A percentile compares a stretch with the other conserved stretches of the same genome.
Conservation (phyloP, 2,888 invertebrate genomes). For the Tuta absoluta region DNA sequence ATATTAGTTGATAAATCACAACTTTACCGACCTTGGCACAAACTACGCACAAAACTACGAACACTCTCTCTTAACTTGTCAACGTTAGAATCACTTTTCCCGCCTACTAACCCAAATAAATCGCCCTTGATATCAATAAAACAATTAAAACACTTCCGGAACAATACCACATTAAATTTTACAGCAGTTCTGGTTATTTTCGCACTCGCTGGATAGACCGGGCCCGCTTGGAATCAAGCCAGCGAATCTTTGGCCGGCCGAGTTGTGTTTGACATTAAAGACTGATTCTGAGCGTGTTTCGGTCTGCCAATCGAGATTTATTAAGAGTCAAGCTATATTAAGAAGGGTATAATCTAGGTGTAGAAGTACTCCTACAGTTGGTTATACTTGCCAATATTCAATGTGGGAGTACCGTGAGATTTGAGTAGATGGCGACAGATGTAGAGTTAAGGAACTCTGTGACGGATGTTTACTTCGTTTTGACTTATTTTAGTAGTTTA, state of each 20-base stretch:
- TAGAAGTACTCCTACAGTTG: background rate
- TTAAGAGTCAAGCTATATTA: constrained; percentile 15
- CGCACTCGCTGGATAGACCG: background rate
- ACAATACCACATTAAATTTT: constrained; percentile 8
- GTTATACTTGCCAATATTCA: too few species aligned
- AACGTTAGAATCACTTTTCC: background rate
- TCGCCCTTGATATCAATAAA: constrained; percentile 9
- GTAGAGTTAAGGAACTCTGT: constrained; percentile 5
- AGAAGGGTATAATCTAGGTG: constrained; percentile 3
- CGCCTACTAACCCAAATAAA: background rate
- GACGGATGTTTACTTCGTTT: constrained; percentile 10
- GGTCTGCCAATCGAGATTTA: constrained; percentile 22
- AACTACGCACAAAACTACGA: background rate
- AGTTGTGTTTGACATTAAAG: constrained; percentile 30
- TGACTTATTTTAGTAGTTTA: background rate
- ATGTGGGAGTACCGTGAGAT: too few species aligned
- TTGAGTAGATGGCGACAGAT: background rate
- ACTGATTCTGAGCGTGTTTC: background rate
- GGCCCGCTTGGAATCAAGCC: constrained; percentile 14
- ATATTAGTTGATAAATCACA: background rate
- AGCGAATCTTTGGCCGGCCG: constrained; percentile 26
- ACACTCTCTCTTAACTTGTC: constrained; percentile 18
- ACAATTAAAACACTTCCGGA: background rate
- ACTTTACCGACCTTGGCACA: background rate
- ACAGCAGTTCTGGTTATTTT: constrained; percentile 20